Evolutionary conservation across 2,888 invertebrate species (phyloP).

Genomic region (Melolontha melolontha): DNA sequence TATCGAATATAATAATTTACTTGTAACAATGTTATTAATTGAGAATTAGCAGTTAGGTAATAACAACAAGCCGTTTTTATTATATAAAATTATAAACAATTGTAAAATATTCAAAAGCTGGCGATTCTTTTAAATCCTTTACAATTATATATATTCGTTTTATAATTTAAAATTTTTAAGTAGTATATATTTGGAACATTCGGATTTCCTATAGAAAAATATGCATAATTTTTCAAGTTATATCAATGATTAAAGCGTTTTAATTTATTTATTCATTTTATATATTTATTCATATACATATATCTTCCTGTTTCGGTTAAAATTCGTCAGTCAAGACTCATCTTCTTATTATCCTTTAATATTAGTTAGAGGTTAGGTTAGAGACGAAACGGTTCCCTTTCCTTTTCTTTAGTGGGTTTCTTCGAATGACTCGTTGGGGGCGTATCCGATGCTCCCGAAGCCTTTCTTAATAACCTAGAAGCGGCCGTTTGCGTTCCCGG

Average conservation of each 20-base stretch:
- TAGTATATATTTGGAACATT: slow-evolving; percentile 1
- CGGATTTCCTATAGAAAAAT: slow-evolving; percentile 58
- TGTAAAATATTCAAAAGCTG: slow-evolving; percentile 26
- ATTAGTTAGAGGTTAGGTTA: slow-evolving; percentile 61
- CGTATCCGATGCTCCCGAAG: slow-evolving; percentile 76
- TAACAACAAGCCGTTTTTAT: no score
- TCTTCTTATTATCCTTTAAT: not conserved
- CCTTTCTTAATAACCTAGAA: slow-evolving; percentile 73
- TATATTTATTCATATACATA: slow-evolving; percentile 12
- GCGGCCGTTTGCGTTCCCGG: slow-evolving; percentile 74
- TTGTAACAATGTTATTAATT: no score
- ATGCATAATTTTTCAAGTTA: slow-evolving; percentile 58
- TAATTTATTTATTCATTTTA: slow-evolving; percentile 16
- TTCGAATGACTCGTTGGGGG: slow-evolving; percentile 67
- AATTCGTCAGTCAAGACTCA: slow-evolving; percentile 57
- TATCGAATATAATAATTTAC: not conserved
- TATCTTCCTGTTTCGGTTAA: slow-evolving; percentile 45
- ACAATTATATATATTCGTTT: slow-evolving; percentile 7
- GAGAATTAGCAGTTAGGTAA: no score
- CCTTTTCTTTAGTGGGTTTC: slow-evolving; percentile 60
- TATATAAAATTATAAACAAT: not conserved
- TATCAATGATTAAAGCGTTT: slow-evolving; percentile 52
- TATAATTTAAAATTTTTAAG: slow-evolving; percentile 7
- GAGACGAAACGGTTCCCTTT: slow-evolving; percentile 80
- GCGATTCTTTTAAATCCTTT: slow-evolving; percentile 18